phyloP scores from a whole-genome alignment of 1,140 invertebrate species.

The Drosophila ficusphila region DNA sequence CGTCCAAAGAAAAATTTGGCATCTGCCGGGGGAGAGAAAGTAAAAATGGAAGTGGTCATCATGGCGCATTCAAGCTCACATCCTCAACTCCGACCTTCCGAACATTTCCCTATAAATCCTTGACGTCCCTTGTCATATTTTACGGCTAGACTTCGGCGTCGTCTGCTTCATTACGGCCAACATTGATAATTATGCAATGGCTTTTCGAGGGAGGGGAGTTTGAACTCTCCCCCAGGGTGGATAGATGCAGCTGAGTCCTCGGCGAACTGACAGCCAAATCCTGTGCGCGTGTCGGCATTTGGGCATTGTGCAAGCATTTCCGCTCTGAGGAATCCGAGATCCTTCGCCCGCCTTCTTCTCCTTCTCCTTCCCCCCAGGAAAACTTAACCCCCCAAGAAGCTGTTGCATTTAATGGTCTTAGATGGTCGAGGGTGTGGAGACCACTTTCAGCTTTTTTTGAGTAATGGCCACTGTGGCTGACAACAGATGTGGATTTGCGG shows the following conservation, averaged over 20 bases:
- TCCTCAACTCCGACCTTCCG: constrained; percentile 28
- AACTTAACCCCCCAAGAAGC: constrained; percentile 57
- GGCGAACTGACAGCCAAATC: constrained; percentile 65
- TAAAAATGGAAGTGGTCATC: constrained; percentile 33
- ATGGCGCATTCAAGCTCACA: constrained; percentile 8
- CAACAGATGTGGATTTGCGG: constrained; percentile 74
- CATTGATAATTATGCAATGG: constrained; percentile 76
- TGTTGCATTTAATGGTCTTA: constrained; percentile 75
- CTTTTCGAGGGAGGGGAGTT: not conserved
- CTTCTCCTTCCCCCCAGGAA: too few relatives aligned
- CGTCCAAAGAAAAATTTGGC: constrained; percentile 40
- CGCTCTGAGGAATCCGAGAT: constrained; percentile 23
- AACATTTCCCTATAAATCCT: constrained; percentile 34
- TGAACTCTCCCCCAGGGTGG: constrained; percentile 5
- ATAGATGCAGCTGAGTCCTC: constrained; percentile 60
- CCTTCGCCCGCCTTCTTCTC: constrained; percentile 4
- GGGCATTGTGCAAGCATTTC: constrained; percentile 77
- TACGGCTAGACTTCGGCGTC: constrained; percentile 22
- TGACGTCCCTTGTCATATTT: constrained; percentile 69
- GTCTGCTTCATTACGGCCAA: constrained; percentile 68
- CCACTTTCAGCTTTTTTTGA: constrained; percentile 61
- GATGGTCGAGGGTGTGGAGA: constrained; percentile 20
- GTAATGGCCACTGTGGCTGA: constrained; percentile 72
- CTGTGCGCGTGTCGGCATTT: constrained; percentile 75
- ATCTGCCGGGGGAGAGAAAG: constrained; percentile 2